phyloP scores from a whole-genome alignment of 2,888 invertebrate species.

The Polyommatus iphigenia region DNA sequence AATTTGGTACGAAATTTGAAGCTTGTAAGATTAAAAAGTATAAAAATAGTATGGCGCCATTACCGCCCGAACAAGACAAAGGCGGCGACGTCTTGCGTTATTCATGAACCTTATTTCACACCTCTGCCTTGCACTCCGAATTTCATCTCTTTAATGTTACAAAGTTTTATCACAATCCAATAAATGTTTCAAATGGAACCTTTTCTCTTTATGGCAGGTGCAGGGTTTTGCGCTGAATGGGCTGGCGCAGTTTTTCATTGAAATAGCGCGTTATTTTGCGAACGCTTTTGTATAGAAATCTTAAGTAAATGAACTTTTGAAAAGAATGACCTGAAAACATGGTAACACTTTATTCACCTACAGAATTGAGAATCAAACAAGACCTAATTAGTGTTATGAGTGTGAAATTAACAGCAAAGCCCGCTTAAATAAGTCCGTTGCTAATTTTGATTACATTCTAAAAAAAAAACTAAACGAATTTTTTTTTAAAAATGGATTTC shows the following conservation, averaged over 20 bases:
- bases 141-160: conserved; percentile 60
- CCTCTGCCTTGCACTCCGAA: conserved; percentile 61
- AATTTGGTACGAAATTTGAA: conserved; percentile 7
- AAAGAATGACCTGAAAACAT: neutral
- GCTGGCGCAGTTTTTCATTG: neutral
- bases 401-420: too few species aligned
- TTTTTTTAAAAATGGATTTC: too few species aligned
- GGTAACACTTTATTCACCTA: neutral
- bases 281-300: neutral
- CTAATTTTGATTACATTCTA: too few species aligned
- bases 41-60: conserved; percentile 52
- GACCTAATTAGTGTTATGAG: neutral
- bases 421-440: too few species aligned
- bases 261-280: neutral
- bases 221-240: conserved; percentile 6
- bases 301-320: neutral
- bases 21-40: conserved; percentile 34
- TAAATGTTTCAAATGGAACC: conserved; percentile 32
- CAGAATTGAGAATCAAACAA: neutral
- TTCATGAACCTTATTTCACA: conserved; percentile 59
- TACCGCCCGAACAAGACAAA: conserved; percentile 57
- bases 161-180: conserved; percentile 53
- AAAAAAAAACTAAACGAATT: too few species aligned
- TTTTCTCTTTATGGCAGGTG: conserved; percentile 12
- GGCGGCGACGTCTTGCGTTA: conserved; percentile 64